Evolutionary conservation across 2,888 invertebrate species (phyloP).

Genomic region (Strigamia crassipes): DNA sequence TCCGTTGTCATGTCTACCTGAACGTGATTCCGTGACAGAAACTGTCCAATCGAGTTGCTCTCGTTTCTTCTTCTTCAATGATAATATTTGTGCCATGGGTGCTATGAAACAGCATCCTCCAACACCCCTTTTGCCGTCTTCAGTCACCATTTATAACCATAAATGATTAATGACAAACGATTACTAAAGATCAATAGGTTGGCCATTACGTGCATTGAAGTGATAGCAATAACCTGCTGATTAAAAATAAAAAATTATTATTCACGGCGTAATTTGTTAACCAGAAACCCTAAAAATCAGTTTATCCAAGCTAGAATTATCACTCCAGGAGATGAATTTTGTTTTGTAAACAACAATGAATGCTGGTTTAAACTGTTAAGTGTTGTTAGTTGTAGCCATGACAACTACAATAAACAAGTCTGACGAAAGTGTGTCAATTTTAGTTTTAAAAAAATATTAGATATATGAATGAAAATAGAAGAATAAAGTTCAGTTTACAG

Average conservation of each 20-base stretch:
- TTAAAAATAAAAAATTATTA: not conserved
- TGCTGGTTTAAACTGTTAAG: too few species aligned
- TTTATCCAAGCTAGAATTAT: too few species aligned
- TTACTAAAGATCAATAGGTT: not conserved
- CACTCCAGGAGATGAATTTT: too few species aligned
- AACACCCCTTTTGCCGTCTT: not conserved
- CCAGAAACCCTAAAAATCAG: too few species aligned
- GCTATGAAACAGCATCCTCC: constrained; percentile 46
- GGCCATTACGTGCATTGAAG: not conserved
- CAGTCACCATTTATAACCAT: constrained; percentile 5
- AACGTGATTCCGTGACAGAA: constrained; percentile 45
- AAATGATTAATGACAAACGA: not conserved
- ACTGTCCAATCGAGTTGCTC: constrained; percentile 21
- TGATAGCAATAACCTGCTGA: not conserved
- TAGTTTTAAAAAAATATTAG: too few species aligned
- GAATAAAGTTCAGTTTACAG: too few species aligned
- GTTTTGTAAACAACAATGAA: too few species aligned
- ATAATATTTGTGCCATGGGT: constrained; percentile 43
- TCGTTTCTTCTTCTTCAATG: constrained; percentile 24
- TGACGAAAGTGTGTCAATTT: too few species aligned
- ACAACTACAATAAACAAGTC: too few species aligned
- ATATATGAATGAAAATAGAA: too few species aligned
- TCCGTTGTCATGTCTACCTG: constrained; percentile 15
- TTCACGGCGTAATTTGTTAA: too few species aligned
- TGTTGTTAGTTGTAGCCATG: too few species aligned